Evolutionary conservation across 23 tunicate genomes (phyloP), one percentile per base, ranked within the genome.

Genomic region (Halocynthia roretzi): DNA sequence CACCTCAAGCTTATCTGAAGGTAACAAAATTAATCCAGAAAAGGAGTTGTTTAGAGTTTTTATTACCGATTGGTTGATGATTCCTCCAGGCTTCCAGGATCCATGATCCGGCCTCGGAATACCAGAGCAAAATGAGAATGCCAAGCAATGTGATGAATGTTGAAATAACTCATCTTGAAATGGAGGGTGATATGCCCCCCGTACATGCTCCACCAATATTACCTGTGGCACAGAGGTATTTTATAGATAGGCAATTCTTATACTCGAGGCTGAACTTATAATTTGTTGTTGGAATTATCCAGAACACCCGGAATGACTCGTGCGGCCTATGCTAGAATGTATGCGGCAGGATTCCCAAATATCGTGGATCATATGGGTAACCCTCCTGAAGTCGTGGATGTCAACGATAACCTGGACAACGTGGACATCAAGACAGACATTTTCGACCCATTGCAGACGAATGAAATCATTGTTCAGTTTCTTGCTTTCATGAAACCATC

Each of bases 381-480:
- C 18, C 85, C 72, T 7, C 81, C 95, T 48, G 73, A 62, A 14
- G 77, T 73, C 10, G 71, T 89, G 6, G 95, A 89, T 67, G 80
- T 81, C 40, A 40, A 51, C 22, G 85, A 83, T 71, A 21, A 58
- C 21, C 31, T 65, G 72, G 82, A 51, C 56, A 22, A 53, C 6
- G 9, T 66, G 10, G 62, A 77, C 50, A 68, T 87, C 5, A n/a
- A 56, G 6, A 52, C 65, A 15, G 87, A 79, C 57, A 51, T 83
- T 57, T 52, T 82, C 11, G 95, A 89, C 61, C 68, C 76, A 5
- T 52, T 89, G 82, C 95, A 89, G 95, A 83, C 95, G 8, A 89
- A 89, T 63, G 85, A 83, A 71, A 83, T 89, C 73, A 19, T 60
- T 10, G 18, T 89, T n/a, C 95, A 89, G 49, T 89, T 89, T 78